phyloP scores from a whole-genome alignment of 2,797 vertebrate genomes.

The Catostomus latipinnis region DNA sequence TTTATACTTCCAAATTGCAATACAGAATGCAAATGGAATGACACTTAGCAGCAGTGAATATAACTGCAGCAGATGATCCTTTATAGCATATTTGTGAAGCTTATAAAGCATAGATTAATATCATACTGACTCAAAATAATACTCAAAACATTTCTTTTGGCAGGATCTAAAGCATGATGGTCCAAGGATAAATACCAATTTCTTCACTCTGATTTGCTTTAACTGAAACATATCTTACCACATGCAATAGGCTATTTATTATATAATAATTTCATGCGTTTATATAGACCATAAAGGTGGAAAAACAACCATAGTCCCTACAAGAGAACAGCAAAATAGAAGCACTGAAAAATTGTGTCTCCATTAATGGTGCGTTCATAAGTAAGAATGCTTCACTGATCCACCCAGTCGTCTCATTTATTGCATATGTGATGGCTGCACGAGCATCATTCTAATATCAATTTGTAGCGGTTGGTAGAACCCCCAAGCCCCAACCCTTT shows the following conservation, averaged over 20 bases:
- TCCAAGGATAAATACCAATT: not conserved
- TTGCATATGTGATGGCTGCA: not conserved
- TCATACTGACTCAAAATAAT: not conserved
- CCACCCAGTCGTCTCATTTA: not conserved
- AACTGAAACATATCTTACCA: too few relatives aligned
- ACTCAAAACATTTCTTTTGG: too few relatives aligned
- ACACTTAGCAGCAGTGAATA: not conserved
- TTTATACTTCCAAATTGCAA: not conserved
- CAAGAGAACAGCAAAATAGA: conserved; percentile 19
- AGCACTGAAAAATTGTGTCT: conserved; percentile 8
- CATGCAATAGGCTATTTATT: not conserved
- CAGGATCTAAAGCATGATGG: too few relatives aligned
- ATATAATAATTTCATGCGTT: conserved; percentile 1
- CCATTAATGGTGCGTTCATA: not conserved
- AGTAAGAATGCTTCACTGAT: not conserved
- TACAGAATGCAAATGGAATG: not conserved
- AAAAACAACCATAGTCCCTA: not conserved
- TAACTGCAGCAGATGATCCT: not conserved
- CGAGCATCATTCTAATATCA: conserved; percentile 4
- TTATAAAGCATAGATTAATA: not conserved
- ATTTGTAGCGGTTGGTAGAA: conserved; percentile 43
- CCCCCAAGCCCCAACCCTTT: conserved; percentile 59
- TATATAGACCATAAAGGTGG: not conserved
- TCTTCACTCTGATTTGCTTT: too few relatives aligned
- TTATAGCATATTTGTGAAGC: not conserved